Evolutionary conservation across 2,797 vertebrate species (phyloP).

Genomic region (Bradypodion ventrale): DNA sequence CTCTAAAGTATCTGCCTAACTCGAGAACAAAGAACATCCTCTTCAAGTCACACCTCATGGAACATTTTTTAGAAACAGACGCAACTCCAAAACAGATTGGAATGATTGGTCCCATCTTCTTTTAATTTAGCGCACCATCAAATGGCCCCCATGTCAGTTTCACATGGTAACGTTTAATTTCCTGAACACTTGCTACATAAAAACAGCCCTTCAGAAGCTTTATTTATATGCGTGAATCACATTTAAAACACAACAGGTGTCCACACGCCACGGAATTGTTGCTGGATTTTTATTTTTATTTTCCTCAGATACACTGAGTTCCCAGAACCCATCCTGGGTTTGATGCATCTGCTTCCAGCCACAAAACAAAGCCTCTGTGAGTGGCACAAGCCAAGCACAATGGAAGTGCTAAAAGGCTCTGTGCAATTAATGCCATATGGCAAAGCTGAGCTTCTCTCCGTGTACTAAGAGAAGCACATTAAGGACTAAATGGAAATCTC

Average conservation of each 20-base stretch:
- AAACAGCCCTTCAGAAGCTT: constrained; percentile 5
- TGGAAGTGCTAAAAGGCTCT: constrained; percentile 40
- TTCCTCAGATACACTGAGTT: constrained; percentile 18
- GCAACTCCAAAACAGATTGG: neutral
- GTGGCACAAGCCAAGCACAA: constrained; percentile 29
- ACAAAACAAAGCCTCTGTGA: constrained; percentile 45
- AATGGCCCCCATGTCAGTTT: neutral
- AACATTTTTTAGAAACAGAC: neutral
- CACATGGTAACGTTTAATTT: neutral
- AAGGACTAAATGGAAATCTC: constrained; percentile 60
- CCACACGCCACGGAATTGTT: constrained; percentile 28
- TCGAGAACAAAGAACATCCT: neutral
- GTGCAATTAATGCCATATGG: constrained; percentile 75
- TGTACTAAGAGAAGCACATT: constrained; percentile 64
- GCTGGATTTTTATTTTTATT: constrained; percentile 33
- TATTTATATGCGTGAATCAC: constrained; percentile 18
- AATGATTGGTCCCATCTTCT: neutral
- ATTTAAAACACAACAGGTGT: constrained; percentile 25
- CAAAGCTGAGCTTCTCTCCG: constrained; percentile 69
- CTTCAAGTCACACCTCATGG: too few relatives aligned
- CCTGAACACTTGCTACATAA: neutral
- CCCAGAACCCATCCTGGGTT: constrained; percentile 28
- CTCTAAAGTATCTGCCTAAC: neutral
- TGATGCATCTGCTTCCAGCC: neutral
- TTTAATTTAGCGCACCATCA: neutral